Base-by-base conservation (phyloP, 2,888 invertebrate species). In the Oscheius sp. region DNA sequence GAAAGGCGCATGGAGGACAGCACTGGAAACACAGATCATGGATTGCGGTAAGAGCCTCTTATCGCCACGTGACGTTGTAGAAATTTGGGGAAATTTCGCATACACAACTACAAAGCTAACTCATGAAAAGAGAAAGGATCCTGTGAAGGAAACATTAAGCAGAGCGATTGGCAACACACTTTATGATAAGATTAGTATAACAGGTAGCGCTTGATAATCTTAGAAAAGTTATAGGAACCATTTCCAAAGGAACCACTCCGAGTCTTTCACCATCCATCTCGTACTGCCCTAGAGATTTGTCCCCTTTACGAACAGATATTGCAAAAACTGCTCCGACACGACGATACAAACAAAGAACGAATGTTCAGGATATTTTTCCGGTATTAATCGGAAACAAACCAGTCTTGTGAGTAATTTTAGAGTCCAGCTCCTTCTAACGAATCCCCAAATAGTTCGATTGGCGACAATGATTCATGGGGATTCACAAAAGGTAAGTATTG, bases 81-180 rank as follows among this genome's bases (percentile, higher is more conserved):
- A 68, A 26, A 67, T 74, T 2, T 79, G 79, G 79, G 77, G 79
- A 9, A 50, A 68, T 32, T 79, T 79, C 49, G 77, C 79, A 12
- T 74, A 72, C 49, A 70, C 51, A 5, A 24, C 71, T 0, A 67
- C 70, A 20, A 64, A 69, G 47, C 73, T 79, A 68, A 67, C 73
- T 45, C 69, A 61, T 47, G 65, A 75, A 50, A 72, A 72, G 59
- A 70, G 68, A 57, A 71, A 71, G 36, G 75, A 75, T 61, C 75
- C 75, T 14, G 69, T 73, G 24, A 69, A 67, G 59, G 74, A 76
- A 36, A 78, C 78, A 8, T 45, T 76, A 45, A 72, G 76, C 59
- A 62, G 78, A 20, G 73, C 69, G 14, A 67, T 70, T 8, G 78
- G 78, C 12, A 73, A 70, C 59, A 68, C 72, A 41, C 70, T 79